Evolutionary conservation across 2,797 vertebrate genomes (phyloP), one percentile per base, ranked within the genome.

Genomic region (Centropyge bicolor): DNA sequence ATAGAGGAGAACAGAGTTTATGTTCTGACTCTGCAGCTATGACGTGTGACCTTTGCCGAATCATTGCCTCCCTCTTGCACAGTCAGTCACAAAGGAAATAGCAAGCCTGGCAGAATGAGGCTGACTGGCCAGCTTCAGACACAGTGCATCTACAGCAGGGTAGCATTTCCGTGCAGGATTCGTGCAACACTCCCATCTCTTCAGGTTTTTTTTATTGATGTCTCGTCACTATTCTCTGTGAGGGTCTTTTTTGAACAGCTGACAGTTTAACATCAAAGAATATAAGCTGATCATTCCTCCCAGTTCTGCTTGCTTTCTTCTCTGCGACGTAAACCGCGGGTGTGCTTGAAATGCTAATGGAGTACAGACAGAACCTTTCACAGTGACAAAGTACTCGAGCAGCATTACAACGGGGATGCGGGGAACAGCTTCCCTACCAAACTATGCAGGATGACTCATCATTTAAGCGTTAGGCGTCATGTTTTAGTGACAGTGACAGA

Each of bases 61-160:
- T 87, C 82, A 85, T 52, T 70, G 72, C 75, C 86, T 76, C 69
- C 38, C 31, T 72, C 76, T 31, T 41, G 35, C 14, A 38, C 72
- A 76, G 54, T 62, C 81, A 54, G 70, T 75, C 79, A 81, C 60
- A 76, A 69, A 85, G 27, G 78, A 67, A 87, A 86, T 0, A 66
- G 81, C 86, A 31, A 88, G 75, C 63, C 0, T 82, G 84, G 86
- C 90, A 86, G 86, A 91, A 89, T 86, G 75, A 87, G 88, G 89
- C 74, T 61, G 81, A 71, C 71, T 19, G 75, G 70, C 55, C 46
- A 45, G 78, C 66, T 72, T 73, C 77, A 87, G 63, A 87, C 70
- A 62, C 57, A n/a, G 75, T 46, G 55, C 67, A 56, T 76, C 71
- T 73, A 67, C 64, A 52, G 43, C 70, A 65, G 61, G 56, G 60